Conservation (phyloP, 2,797 vertebrate genomes). For the Notamacropus eugenii region DNA sequence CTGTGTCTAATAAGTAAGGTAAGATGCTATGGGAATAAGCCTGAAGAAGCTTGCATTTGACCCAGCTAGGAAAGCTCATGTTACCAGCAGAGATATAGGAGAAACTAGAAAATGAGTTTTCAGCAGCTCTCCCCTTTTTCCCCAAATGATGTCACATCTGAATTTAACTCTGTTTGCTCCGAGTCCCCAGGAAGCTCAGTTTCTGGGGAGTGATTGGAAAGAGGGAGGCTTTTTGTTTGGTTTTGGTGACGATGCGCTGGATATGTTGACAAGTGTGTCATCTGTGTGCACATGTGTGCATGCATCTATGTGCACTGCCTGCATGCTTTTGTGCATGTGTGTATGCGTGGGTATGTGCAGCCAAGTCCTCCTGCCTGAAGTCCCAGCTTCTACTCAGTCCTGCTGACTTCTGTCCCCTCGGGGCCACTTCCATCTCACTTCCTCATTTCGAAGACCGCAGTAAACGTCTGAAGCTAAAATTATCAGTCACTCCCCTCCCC, state of each 20-base stretch:
- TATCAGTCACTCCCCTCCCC: rapidly evolving
- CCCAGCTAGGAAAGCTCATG: not conserved
- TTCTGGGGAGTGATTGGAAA: not conserved
- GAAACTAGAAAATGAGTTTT: not conserved
- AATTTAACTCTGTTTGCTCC: not conserved
- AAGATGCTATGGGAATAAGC: not conserved
- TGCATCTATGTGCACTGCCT: not conserved
- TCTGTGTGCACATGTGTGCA: not conserved
- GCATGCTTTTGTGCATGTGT: not conserved
- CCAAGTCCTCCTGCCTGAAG: not conserved
- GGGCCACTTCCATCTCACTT: constrained; percentile 46
- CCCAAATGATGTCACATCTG: rapidly evolving
- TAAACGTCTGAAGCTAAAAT: constrained; percentile 45
- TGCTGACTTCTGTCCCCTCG: not conserved
- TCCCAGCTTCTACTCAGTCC: not conserved
- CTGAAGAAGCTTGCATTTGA: not conserved
- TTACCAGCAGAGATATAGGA: not conserved
- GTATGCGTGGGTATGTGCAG: not conserved
- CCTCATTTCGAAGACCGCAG: constrained; percentile 70
- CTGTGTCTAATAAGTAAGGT: not conserved
- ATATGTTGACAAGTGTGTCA: rapidly evolving
- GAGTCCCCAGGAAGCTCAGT: not conserved
- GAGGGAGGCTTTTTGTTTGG: not conserved
- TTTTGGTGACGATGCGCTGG: not conserved
- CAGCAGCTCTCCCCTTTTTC: too few relatives aligned